phyloP scores from a whole-genome alignment of 2,888 invertebrate species.

The Tyria jacobaeae region DNA sequence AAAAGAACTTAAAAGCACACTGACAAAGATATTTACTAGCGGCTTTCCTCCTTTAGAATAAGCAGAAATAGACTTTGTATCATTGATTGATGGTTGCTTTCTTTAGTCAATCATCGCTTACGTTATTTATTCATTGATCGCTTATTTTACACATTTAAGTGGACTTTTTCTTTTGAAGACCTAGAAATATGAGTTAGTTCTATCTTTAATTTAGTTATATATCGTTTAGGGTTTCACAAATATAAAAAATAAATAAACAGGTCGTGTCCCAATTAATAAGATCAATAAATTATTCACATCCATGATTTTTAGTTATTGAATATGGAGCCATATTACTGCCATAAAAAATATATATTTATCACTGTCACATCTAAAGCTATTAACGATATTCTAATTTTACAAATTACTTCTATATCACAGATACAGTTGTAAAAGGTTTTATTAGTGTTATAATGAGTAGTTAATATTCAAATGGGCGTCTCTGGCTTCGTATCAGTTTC shows the following conservation, averaged over 20 bases:
- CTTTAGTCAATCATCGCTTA: neutral
- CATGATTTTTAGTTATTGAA: neutral
- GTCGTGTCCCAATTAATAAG: neutral
- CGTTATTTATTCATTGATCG: neutral
- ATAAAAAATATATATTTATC: neutral
- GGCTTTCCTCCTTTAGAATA: neutral
- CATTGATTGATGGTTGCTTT: no score
- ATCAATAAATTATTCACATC: neutral
- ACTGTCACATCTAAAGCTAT: slow-evolving; percentile 3
- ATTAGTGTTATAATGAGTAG: neutral
- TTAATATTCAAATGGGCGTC: neutral
- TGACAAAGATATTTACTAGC: neutral
- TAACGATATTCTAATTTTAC: slow-evolving; percentile 1
- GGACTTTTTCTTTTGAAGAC: neutral
- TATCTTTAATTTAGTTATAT: neutral
- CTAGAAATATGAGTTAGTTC: neutral
- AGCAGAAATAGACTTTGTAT: no score
- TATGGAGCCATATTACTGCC: neutral
- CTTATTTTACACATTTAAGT: neutral
- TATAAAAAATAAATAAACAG: no score
- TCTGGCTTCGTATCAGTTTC: neutral
- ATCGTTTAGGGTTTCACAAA: neutral
- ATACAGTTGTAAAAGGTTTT: slow-evolving; percentile 3
- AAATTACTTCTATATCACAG: neutral
- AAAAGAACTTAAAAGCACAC: no score